phyloP scores from a whole-genome alignment of 2,113 vertebrate species.

The Lucifuga dentata region DNA sequence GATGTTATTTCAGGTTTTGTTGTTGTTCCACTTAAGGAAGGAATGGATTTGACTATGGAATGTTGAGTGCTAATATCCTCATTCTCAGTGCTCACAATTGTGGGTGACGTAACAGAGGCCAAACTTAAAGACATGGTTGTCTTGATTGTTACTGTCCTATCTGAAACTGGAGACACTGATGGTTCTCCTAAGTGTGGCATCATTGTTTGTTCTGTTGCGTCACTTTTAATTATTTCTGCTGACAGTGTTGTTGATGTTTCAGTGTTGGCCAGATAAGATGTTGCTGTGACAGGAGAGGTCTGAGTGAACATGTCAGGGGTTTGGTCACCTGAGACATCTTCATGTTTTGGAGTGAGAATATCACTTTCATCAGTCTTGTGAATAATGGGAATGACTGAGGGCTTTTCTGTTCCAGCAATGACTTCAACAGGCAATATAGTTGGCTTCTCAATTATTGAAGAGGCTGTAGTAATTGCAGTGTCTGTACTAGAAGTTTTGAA shows the following conservation, averaged over 20 bases:
- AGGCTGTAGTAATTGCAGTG: not conserved
- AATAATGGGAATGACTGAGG: not conserved
- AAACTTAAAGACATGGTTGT: not conserved
- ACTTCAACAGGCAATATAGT: not conserved
- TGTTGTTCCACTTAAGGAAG: not conserved
- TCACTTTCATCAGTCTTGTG: not conserved
- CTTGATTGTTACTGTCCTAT: not conserved
- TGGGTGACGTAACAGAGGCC: not conserved
- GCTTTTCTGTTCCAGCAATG: not conserved
- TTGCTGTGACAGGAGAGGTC: not conserved
- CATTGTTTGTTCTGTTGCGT: too few relatives aligned
- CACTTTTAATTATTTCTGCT: too few relatives aligned
- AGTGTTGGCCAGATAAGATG: not conserved
- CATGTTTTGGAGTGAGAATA: not conserved
- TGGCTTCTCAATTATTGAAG: constrained; percentile 1
- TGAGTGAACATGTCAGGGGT: not conserved
- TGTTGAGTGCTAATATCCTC: too few relatives aligned
- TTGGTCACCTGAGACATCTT: constrained; percentile 1
- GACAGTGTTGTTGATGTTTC: too few relatives aligned
- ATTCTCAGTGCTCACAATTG: too few relatives aligned
- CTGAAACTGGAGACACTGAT: not conserved
- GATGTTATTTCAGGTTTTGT: too few relatives aligned
- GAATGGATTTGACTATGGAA: not conserved
- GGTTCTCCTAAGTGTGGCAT: too few relatives aligned
- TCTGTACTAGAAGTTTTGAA: not conserved